phyloP scores from a whole-genome alignment of 2,113 vertebrate species.

The Madoqua kirkii region DNA sequence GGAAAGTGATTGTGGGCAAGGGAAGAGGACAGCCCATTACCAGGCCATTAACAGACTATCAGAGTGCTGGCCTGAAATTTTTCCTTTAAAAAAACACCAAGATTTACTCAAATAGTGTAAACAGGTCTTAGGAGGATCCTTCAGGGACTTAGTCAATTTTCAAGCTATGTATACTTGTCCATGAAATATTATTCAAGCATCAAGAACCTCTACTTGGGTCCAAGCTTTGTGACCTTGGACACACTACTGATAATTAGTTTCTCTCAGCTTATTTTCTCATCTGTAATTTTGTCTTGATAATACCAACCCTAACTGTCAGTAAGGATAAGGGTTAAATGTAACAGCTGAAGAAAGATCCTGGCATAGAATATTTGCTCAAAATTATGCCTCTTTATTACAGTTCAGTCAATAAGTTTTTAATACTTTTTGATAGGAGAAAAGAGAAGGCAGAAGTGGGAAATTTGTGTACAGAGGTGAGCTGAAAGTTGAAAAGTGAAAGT shows the following conservation, averaged over 20 bases:
- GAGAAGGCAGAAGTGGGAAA: background rate
- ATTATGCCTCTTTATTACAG: background rate
- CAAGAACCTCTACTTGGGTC: background rate
- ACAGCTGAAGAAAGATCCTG: background rate
- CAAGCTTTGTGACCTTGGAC: background rate
- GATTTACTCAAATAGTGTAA: background rate
- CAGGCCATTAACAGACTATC: background rate
- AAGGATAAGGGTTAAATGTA: background rate
- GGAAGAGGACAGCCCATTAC: fast-evolving
- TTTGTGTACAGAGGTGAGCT: background rate
- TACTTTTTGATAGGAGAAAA: background rate
- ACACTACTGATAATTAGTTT: background rate
- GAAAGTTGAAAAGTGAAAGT: no score
- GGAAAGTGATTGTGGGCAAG: background rate
- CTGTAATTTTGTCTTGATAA: background rate
- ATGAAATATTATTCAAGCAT: conserved; percentile 1
- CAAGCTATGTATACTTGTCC: background rate
- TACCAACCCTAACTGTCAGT: background rate
- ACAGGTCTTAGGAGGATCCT: background rate
- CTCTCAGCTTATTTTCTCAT: conserved; percentile 14
- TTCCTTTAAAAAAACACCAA: background rate
- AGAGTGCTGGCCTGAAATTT: background rate
- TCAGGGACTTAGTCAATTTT: background rate
- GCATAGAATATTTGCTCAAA: background rate
- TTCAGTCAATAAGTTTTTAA: background rate